A percentile compares a stretch with the other conserved stretches of the same genome.
Conservation (phyloP, 2,888 invertebrate genomes). For the Orchesellides sinensis region DNA sequence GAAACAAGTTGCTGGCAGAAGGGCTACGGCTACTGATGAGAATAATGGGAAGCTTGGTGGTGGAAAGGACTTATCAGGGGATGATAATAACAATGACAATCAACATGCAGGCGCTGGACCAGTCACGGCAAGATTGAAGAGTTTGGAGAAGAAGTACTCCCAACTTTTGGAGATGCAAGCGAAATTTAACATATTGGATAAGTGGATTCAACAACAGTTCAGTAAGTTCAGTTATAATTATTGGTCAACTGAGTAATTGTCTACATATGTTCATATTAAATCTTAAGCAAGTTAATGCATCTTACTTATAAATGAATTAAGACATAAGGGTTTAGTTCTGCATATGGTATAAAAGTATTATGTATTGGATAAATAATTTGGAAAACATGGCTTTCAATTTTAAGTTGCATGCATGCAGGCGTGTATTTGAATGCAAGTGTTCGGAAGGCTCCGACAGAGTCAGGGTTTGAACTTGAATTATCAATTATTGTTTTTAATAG, state of each 20-base stretch:
- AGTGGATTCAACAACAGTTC: conserved; percentile 66
- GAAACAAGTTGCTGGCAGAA: background rate
- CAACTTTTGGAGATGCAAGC: conserved; percentile 53
- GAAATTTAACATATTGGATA: conserved; percentile 59
- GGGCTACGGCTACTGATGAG: background rate
- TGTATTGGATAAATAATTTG: background rate
- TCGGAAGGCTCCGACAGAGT: too few species aligned
- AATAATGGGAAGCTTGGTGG: background rate
- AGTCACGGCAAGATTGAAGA: conserved; percentile 56
- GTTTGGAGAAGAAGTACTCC: conserved; percentile 57
- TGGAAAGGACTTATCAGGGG: background rate
- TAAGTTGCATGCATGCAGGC: background rate
- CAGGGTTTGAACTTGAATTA: too few species aligned
- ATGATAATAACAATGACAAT: background rate
- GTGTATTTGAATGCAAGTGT: background rate
- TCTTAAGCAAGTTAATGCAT: too few species aligned
- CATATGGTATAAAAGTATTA: background rate
- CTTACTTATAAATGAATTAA: background rate
- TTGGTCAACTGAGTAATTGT: background rate
- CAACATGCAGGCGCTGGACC: conserved; percentile 28
- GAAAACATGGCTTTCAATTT: background rate
- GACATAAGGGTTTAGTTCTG: background rate
- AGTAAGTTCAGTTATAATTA: conserved; percentile 37
- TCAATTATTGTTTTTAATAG: too few species aligned
- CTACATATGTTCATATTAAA: too few species aligned